Percentiles rank a stretch among this genome's conserved stretches.
Evolutionary conservation across 30 jellyfish, hydroid and myxozoan species (phyloP).

Genomic region (Nemopilema nomurai): DNA sequence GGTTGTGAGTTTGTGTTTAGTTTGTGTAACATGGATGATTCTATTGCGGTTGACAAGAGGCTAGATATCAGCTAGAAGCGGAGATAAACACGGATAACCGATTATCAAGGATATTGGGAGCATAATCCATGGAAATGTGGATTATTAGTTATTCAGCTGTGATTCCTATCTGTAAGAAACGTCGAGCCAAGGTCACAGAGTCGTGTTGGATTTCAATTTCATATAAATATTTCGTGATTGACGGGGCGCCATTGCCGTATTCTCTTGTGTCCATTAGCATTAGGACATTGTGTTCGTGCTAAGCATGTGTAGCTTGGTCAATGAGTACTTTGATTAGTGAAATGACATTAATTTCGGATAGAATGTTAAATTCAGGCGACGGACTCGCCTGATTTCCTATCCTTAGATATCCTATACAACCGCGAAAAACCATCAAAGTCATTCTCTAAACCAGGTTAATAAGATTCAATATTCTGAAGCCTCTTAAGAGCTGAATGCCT

Average conservation of each 20-base stretch:
- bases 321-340: conserved; percentile 8
- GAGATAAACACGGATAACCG: neutral
- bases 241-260: conserved; percentile 25
- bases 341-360: conserved; percentile 39
- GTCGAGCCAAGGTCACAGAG: neutral
- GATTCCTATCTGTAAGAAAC: neutral
- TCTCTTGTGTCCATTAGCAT: neutral
- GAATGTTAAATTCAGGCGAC: conserved; percentile 24
- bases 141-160: neutral
- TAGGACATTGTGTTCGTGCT: conserved; percentile 1
- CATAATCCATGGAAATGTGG: neutral
- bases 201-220: neutral
- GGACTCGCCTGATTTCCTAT: conserved; percentile 29
- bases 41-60: neutral
- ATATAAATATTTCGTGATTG: conserved; percentile 12
- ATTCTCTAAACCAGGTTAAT: conserved; percentile 15
- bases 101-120: neutral
- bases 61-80: neutral
- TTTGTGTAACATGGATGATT: neutral
- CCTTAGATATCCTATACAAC: conserved; percentile 22
- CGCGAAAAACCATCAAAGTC: conserved; percentile 51
- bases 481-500: conserved; percentile 28
- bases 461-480: conserved; percentile 10
- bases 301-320: neutral
- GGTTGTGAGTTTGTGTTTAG: neutral